These are phyloP conservation scores for Oxyura jamaicensis DNA, from an alignment of 2,113 vertebrate genomes.

Conservation along the genomic window DNA sequence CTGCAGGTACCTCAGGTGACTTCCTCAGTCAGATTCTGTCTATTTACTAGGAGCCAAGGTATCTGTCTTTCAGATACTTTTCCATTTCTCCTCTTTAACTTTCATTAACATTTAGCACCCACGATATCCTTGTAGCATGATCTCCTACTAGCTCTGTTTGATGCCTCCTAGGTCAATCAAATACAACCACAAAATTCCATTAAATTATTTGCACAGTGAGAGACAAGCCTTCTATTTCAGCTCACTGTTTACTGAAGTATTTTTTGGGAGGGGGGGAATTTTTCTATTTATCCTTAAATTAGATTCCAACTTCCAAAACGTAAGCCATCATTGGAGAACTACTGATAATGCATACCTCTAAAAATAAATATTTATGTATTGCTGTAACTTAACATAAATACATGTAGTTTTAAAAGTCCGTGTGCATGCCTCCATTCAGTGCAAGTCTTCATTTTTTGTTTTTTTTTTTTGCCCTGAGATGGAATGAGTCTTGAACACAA, in stretches of 20 bases:
- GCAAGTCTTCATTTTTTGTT: background rate
- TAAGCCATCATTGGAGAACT: background rate
- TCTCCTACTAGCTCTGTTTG: background rate
- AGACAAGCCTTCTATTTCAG: background rate
- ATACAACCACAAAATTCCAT: background rate
- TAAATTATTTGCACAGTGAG: background rate
- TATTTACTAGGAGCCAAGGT: background rate
- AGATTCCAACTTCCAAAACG: background rate
- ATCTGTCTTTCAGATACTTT: background rate
- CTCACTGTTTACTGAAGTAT: background rate
- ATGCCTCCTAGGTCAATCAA: background rate
- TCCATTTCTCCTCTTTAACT: background rate
- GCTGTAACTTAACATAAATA: background rate
- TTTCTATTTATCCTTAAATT: background rate
- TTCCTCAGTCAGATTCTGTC: background rate
- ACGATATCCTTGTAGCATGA: background rate
- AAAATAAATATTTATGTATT: conserved; percentile 11
- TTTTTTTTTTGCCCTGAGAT: background rate
- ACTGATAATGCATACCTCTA: background rate
- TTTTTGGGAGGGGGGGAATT: background rate
- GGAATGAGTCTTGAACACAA: background rate
- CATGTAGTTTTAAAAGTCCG: background rate
- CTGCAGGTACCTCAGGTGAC: background rate
- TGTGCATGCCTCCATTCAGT: background rate
- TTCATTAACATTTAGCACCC: background rate